Conservation (phyloP, 1,140 invertebrate species). For the Colletes gigas region DNA sequence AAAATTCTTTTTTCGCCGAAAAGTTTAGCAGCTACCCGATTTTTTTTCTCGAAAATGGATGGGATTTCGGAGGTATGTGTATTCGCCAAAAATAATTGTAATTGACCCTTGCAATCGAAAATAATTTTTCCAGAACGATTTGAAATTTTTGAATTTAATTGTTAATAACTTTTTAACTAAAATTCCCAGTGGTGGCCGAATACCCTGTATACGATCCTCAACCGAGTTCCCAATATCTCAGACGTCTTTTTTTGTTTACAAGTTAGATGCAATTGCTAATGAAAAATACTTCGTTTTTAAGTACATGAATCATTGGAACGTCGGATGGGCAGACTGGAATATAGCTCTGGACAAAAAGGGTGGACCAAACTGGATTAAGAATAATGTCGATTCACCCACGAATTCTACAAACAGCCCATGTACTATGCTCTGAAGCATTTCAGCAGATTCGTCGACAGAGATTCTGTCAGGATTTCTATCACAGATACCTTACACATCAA, state of each 20-base stretch:
- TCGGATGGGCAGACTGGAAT: constrained; percentile 96
- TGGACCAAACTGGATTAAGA: constrained; percentile 90
- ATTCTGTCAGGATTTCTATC: constrained; percentile 81
- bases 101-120: too few species aligned
- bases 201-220: too few species aligned
- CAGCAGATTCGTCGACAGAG: constrained; percentile 88
- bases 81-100: too few species aligned
- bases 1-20: too few species aligned
- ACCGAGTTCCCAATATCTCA: too few species aligned
- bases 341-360: constrained; percentile 89
- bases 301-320: constrained; percentile 87
- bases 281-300: constrained; percentile 78
- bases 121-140: too few species aligned
- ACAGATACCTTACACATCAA: constrained; percentile 61
- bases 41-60: too few species aligned
- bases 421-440: constrained; percentile 94
- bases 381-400: constrained; percentile 89
- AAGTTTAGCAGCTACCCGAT: too few species aligned
- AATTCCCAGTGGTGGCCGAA: too few species aligned
- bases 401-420: constrained; percentile 95
- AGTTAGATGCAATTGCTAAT: background rate
- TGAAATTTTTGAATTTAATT: too few species aligned
- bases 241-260: background rate
- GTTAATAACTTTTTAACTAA: too few species aligned
- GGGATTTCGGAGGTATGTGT: too few species aligned